Percentiles rank a stretch among this genome's conserved stretches.
phyloP scores from a whole-genome alignment of 1,140 invertebrate species.

The Drosophila guanche region DNA sequence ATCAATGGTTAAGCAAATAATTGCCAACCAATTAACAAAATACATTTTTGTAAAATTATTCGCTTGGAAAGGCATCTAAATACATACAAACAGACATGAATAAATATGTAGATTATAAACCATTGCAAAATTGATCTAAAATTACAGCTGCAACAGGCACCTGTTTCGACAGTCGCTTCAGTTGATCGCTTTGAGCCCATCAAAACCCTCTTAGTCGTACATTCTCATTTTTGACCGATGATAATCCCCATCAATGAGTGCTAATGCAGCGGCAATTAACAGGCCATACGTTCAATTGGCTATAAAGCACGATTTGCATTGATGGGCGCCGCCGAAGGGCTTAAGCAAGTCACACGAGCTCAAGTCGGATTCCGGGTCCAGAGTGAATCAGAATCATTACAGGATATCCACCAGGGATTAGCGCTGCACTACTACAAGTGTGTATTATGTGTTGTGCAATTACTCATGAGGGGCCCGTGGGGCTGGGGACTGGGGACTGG shows the following conservation, averaged over 20 bases:
- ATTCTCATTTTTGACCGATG: constrained; percentile 5
- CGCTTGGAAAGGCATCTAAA: too few relatives aligned
- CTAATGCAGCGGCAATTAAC: constrained; percentile 51
- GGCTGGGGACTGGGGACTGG: neutral
- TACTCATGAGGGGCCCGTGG: constrained; percentile 36
- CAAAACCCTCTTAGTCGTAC: neutral
- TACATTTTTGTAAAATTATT: too few relatives aligned
- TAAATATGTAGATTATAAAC: too few relatives aligned
- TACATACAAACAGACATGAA: too few relatives aligned
- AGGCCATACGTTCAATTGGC: constrained; percentile 56
- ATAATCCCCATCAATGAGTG: constrained; percentile 20
- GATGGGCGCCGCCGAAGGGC: constrained; percentile 29
- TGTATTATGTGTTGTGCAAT: constrained; percentile 40
- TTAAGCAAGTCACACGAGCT: constrained; percentile 49
- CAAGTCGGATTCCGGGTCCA: constrained; percentile 10
- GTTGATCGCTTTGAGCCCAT: neutral
- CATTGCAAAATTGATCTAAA: too few relatives aligned
- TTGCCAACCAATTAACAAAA: too few relatives aligned
- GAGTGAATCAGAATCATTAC: constrained; percentile 28
- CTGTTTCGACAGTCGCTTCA: too few relatives aligned
- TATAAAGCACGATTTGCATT: constrained; percentile 53
- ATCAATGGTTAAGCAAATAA: too few relatives aligned
- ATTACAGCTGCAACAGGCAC: too few relatives aligned
- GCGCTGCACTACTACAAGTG: neutral
- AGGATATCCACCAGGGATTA: constrained; percentile 37